Percentiles rank a stretch among this genome's conserved stretches.
phyloP scores from a whole-genome alignment of 2,888 invertebrate genomes.

The Malthinus seriepunctatus region DNA sequence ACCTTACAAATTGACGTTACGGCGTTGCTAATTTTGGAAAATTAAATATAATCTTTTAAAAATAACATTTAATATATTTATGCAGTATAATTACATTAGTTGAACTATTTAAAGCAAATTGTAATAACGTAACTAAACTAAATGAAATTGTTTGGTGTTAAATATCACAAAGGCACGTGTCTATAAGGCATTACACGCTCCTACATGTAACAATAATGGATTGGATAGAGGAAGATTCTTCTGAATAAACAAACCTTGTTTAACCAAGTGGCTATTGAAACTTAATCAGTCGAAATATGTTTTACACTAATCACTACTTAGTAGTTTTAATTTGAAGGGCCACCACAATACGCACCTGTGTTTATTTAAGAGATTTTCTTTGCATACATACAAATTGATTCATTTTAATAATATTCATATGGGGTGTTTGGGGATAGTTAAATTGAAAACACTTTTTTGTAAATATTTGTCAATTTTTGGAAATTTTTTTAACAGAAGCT shows the following conservation, averaged over 20 bases:
- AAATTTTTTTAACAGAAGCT: too few relatives aligned
- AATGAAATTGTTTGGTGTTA: constrained; percentile 41
- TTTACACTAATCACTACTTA: constrained; percentile 22
- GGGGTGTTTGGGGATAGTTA: too few relatives aligned
- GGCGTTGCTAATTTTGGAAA: not conserved
- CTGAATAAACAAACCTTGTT: constrained; percentile 43
- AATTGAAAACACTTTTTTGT: too few relatives aligned
- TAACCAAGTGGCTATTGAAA: constrained; percentile 40
- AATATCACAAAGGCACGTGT: constrained; percentile 46
- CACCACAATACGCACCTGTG: constrained; percentile 24
- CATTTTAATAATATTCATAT: too few relatives aligned
- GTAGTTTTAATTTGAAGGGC: constrained; percentile 8
- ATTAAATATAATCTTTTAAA: not conserved
- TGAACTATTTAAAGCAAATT: too few relatives aligned
- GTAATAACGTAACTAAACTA: too few relatives aligned
- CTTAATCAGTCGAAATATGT: constrained; percentile 19
- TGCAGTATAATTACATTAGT: too few relatives aligned
- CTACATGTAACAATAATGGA: constrained; percentile 17
- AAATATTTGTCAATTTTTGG: too few relatives aligned
- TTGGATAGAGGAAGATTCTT: constrained; percentile 15
- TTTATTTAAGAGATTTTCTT: constrained; percentile 24
- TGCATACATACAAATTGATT: too few relatives aligned
- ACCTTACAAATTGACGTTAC: not conserved
- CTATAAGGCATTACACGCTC: constrained; percentile 36
- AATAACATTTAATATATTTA: too few relatives aligned